These are phyloP conservation scores for Drosophila kikkawai DNA, from an alignment of 1,140 invertebrate species.

Conservation along the genomic window DNA sequence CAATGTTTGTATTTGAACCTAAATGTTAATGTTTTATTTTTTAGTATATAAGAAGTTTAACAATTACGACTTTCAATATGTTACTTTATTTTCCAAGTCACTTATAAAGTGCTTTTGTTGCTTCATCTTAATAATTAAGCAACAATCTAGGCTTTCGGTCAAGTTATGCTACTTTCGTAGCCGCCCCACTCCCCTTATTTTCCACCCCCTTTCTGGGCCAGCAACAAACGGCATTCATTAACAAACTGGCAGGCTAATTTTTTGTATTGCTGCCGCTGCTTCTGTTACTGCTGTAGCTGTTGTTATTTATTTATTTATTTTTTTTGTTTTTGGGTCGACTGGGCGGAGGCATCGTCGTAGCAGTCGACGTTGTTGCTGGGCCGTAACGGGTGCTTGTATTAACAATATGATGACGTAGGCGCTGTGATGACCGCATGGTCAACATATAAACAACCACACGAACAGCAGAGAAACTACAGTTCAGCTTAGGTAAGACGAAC, in stretches of 20 bases:
- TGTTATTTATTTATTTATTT: slow-evolving; percentile 49
- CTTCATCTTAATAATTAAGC: slow-evolving; percentile 6
- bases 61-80: not conserved
- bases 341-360: slow-evolving; percentile 48
- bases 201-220: slow-evolving; percentile 5
- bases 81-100: not conserved
- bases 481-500: slow-evolving; percentile 2
- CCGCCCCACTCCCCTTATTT: not conserved
- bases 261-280: slow-evolving; percentile 16
- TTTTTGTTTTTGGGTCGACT: slow-evolving; percentile 46
- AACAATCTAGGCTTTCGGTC: not conserved
- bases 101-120: not conserved
- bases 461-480: slow-evolving; percentile 22
- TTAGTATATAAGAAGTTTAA: not conserved
- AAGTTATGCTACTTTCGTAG: slow-evolving; percentile 3
- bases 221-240: slow-evolving; percentile 36
- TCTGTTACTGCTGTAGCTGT: slow-evolving; percentile 28
- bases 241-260: slow-evolving; percentile 44
- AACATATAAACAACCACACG: slow-evolving; percentile 16
- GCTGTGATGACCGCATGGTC: slow-evolving; percentile 61
- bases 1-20: not conserved
- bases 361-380: slow-evolving; percentile 49
- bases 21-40: not conserved
- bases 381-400: slow-evolving; percentile 57
- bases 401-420: slow-evolving; percentile 69